Base-by-base conservation (phyloP, 2,113 vertebrate genomes). In the Chlorocebus sabaeus region DNA sequence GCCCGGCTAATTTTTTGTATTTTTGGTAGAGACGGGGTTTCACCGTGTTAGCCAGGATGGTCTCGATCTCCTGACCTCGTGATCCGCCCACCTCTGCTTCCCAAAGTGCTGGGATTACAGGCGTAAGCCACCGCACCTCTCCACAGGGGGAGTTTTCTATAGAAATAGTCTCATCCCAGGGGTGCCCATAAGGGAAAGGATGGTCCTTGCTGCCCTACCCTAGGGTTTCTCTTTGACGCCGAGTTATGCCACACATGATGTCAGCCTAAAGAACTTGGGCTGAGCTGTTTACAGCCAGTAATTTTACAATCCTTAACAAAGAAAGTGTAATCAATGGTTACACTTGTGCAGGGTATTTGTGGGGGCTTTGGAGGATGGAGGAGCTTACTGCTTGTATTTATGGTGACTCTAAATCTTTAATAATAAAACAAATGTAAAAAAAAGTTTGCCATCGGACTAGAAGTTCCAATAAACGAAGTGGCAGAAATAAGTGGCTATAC, bases 321-420 rank as follows among this genome's bases (percentile, higher is more conserved):
- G 61, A 64, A 64, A 95, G 70, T 92, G 22, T 93, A 86, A 96
- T 87, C 76, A 86, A 78, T 73, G n/a, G 92, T 96, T 94, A 96
- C 73, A 80, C 75, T 61, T 90, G 84, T 80, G 80, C 91, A 94
- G 94, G 79, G 93, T 95, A 59, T 88, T 93, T 82, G 81, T 67
- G 78, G 93, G 55, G 40, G 9, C 25, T 64, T 43, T 23, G 23
- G 25, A 38, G 55, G 70, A 90, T 92, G 64, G 38, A 25, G 82
- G 23, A 55, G 91, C 52, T 90, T 87, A 93, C 90, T 95, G 98
- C 96, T 97, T 68, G 3, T 96, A 91, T 98, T 98, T 98, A 90
- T 96, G 97, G 97, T 87, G 97, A 96, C 90, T 95, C 79, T 89
- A 73, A 99, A 95, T 92, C 89, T 98, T 97, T 98, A 68, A 61